These are phyloP conservation scores for Drymonia ruficornis DNA, from an alignment of 2,888 invertebrate genomes.

Conservation along the genomic window DNA sequence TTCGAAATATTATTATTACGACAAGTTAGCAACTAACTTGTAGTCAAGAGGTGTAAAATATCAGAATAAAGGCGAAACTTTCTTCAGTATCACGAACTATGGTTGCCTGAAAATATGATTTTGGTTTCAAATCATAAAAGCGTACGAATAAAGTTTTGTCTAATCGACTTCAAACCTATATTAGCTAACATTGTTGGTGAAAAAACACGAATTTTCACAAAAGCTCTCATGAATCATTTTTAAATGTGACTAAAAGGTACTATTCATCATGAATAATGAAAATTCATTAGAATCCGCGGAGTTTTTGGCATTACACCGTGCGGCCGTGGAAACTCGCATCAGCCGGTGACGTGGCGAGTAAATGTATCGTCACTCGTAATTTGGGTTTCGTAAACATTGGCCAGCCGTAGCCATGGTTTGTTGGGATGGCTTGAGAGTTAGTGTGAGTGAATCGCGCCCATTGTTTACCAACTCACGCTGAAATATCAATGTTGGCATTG, in stretches of 20 bases:
- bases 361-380: slow-evolving; percentile 56
- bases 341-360: slow-evolving; percentile 41
- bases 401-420: slow-evolving; percentile 1
- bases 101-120: slow-evolving; percentile 11
- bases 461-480: slow-evolving; percentile 15
- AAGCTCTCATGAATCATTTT: background rate
- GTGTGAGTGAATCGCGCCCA: slow-evolving; percentile 7
- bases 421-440: background rate
- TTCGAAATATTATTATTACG: slow-evolving; percentile 16
- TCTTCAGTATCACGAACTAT: slow-evolving; percentile 16
- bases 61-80: slow-evolving; percentile 17
- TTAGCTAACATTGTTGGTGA: no score
- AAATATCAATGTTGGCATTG: slow-evolving; percentile 18
- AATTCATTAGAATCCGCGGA: slow-evolving; percentile 2
- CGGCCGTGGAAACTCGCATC: background rate
- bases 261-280: background rate
- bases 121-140: background rate
- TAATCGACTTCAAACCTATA: background rate
- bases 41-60: slow-evolving; percentile 15
- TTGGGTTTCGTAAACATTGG: slow-evolving; percentile 51
- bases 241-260: background rate
- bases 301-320: background rate
- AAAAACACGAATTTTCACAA: background rate
- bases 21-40: slow-evolving; percentile 19
- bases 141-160: background rate